Evolutionary conservation across 2,888 invertebrate genomes (phyloP), one percentile per base, ranked within the genome.

Genomic region (Elysia crispata): DNA sequence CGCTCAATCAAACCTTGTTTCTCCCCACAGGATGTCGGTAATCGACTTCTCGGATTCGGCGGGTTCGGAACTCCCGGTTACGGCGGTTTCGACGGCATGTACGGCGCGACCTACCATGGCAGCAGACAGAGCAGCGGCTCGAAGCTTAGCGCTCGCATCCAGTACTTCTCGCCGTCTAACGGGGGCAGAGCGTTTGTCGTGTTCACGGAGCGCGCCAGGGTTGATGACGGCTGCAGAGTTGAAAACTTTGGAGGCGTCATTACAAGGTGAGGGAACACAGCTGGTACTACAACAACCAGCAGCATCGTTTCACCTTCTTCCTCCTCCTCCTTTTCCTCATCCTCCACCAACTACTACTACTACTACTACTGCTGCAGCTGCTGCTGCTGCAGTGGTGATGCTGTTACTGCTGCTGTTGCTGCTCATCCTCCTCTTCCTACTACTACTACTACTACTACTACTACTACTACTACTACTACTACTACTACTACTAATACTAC

Each of bases 171-270:
- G 23, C 60, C 60, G n/a, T 11, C 62, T 18, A 31, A 31, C 23
- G 75, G 64, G 25, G 75, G 75, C 20, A 62, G 30, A 64, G 75
- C 57, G 0, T 62, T 25, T 41, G 41, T 76, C 50, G 62, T 76
- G 33, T 64, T 76, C 75, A 76, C 75, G 1, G 25, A 31, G 31
- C 30, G 41, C 18, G 75, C 75, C 3, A 41, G 41, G n/a, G 31
- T 13, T 1, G 64, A 76, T 28, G 41, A 60, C 23, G 75, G 62
- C 15, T 76, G 75, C 75, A 62, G 23, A 25, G 23, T 31, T 25
- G 64, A 31, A 41, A 41, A 28, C 33, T 76, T 76, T 33, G 75
- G 75, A 0, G 41, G 62, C 11, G 41, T 76, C 62, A 20, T 76
- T 1, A 13, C 23, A n/a, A 41, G 49, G 70, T 70, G 23, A 70